phyloP scores from a whole-genome alignment of 92 coral and sea anemone species.

The Isaurus tuberculatus region DNA sequence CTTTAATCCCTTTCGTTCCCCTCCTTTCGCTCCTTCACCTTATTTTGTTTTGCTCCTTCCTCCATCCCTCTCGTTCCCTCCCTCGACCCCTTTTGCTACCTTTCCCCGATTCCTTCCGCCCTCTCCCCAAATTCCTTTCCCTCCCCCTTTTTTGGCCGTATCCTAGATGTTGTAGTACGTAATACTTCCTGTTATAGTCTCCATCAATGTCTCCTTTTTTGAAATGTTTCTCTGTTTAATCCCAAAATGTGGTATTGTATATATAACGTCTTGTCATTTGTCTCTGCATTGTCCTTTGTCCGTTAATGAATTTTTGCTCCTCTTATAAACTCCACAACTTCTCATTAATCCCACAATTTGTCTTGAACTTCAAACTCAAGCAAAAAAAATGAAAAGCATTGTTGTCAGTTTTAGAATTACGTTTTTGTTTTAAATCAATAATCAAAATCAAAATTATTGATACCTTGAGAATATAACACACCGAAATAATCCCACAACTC shows the following conservation, averaged over 20 bases:
- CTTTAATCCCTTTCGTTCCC: too few species aligned
- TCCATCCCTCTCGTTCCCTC: too few species aligned
- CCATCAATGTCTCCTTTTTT: not conserved
- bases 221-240: too few species aligned
- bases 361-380: not conserved
- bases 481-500: slow-evolving; percentile 86
- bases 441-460: not conserved
- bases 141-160: too few species aligned
- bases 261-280: slow-evolving; percentile 9
- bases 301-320: not conserved
- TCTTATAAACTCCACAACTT: not conserved
- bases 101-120: too few species aligned
- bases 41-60: too few species aligned
- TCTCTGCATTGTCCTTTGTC: not conserved
- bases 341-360: not conserved
- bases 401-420: not conserved
- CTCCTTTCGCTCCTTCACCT: too few species aligned
- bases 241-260: too few species aligned
- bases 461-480: slow-evolving; percentile 85
- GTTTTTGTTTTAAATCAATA: not conserved
- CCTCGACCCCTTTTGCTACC: too few species aligned
- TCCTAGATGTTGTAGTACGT: slow-evolving; percentile 6
- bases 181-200: slow-evolving; percentile 22
- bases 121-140: too few species aligned
- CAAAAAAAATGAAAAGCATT: not conserved